Evolutionary conservation across 2,888 invertebrate species (phyloP), one percentile per base, ranked within the genome.

Genomic region (Tetragnatha montana): DNA sequence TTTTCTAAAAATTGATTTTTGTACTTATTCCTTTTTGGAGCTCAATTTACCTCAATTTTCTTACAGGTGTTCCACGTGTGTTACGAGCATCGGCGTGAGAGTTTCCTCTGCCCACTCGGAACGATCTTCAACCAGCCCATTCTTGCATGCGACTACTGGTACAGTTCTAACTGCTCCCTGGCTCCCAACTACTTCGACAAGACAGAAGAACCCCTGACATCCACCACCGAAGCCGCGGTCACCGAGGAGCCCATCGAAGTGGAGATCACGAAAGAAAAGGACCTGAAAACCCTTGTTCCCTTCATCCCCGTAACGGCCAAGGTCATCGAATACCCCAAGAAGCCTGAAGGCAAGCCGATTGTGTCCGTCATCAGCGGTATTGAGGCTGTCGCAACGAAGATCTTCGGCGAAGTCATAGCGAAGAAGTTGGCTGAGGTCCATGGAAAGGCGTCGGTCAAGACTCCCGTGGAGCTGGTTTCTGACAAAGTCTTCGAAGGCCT

Each of bases 181-280:
- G 96, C 97, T 19, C 94, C 95, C 4, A 94, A 94, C 51, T 95
- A 96, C 91, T 97, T 97, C 94, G 89, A 81, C 14, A 91, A 91
- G 78, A 88, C 47, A 1, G 35, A 81, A 7, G 79, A 22, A 10
- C 7, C 69, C 1, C 14, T 84, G 14, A 81, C 51, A 19, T 19
- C 70, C 14, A 60, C 51, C 10, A 17, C 75, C 19, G 69, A 69
- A 7, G 69, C 70, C 50, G 51, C 35, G 14, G 60, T 69, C n/a
- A 84, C 35, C 35, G 35, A 35, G 35, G 35, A 35, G 4, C 35
- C 35, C 35, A 35, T 35, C 1, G 12, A 47, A 7, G 19, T 73
- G 12, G 10, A 60, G 10, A n/a, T 12, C 21, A 35, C 49, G 17
- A 8, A 17, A 14, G 50, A 75, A 68, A 19, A n/a, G 14, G 74